A percentile compares a stretch with the other conserved stretches of the same genome.
These are phyloP conservation scores for Hemibagrus wyckioides DNA, from an alignment of 2,113 vertebrate genomes.

Conservation along the genomic window DNA sequence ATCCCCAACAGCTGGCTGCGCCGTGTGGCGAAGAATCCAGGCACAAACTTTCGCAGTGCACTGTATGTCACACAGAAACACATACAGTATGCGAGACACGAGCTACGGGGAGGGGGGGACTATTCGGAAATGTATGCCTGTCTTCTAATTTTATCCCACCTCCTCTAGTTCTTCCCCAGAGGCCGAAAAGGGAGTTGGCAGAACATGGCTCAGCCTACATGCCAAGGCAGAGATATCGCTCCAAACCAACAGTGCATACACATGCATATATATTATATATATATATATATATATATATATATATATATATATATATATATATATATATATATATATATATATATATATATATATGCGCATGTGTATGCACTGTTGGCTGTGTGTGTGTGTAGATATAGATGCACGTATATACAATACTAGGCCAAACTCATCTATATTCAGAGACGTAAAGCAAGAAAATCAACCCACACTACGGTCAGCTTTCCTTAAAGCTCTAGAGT, in stretches of 20 bases:
- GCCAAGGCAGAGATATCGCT: constrained; percentile 41
- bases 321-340: neutral
- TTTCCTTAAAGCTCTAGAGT: neutral
- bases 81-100: constrained; percentile 7
- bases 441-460: neutral
- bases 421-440: neutral
- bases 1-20: constrained; percentile 11
- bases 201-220: constrained; percentile 44
- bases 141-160: constrained; percentile 56
- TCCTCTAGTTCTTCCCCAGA: constrained; percentile 50
- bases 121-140: constrained; percentile 45
- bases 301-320: neutral
- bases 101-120: neutral
- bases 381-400: neutral
- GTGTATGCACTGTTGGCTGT: neutral
- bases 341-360: neutral
- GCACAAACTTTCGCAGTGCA: neutral
- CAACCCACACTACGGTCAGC: neutral
- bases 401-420: neutral
- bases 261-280: neutral
- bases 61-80: neutral
- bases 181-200: constrained; percentile 50
- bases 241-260: neutral
- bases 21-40: neutral
- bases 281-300: neutral